Percentiles rank a stretch among this genome's conserved stretches.
These are phyloP conservation scores for Andrena camellia DNA, from an alignment of 2,888 invertebrate genomes.

Conservation along the genomic window DNA sequence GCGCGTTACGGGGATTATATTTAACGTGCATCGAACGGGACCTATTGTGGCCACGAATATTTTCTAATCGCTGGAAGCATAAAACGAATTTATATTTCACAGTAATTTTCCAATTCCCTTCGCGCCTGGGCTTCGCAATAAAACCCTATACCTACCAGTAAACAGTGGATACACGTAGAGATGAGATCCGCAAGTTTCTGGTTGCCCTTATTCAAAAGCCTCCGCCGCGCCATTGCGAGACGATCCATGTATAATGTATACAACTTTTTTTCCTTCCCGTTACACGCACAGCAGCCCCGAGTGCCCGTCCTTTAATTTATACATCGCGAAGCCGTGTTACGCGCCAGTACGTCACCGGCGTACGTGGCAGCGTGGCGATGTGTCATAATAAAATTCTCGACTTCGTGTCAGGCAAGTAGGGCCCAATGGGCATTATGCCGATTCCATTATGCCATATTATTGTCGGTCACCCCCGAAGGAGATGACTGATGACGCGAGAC, in stretches of 20 bases:
- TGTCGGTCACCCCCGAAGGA: conserved; percentile 75
- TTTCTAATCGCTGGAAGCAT: conserved; percentile 1
- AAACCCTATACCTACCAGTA: background rate
- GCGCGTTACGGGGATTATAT: conserved; percentile 69
- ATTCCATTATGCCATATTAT: conserved; percentile 80
- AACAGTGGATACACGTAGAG: background rate
- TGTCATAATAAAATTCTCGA: conserved; percentile 84
- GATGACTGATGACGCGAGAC: conserved; percentile 81
- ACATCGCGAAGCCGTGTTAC: conserved; percentile 44
- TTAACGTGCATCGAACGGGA: conserved; percentile 44
- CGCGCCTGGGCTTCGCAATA: background rate
- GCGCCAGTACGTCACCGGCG: conserved; percentile 62
- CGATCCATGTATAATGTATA: conserved; percentile 38
- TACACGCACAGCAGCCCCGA: background rate
- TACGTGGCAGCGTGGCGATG: conserved; percentile 79
- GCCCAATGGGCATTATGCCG: conserved; percentile 70
- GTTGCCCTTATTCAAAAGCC: conserved; percentile 15
- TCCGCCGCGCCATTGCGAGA: background rate
- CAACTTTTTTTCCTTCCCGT: background rate
- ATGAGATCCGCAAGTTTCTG: background rate
- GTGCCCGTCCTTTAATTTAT: conserved; percentile 47
- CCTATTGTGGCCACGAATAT: conserved; percentile 26
- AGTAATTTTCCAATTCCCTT: background rate
- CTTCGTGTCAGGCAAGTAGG: conserved; percentile 71
- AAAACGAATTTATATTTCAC: conserved; percentile 5